Percentiles rank a stretch among this genome's conserved stretches.
phyloP scores from a whole-genome alignment of 1,140 invertebrate species.

The Drosophila melanica region DNA sequence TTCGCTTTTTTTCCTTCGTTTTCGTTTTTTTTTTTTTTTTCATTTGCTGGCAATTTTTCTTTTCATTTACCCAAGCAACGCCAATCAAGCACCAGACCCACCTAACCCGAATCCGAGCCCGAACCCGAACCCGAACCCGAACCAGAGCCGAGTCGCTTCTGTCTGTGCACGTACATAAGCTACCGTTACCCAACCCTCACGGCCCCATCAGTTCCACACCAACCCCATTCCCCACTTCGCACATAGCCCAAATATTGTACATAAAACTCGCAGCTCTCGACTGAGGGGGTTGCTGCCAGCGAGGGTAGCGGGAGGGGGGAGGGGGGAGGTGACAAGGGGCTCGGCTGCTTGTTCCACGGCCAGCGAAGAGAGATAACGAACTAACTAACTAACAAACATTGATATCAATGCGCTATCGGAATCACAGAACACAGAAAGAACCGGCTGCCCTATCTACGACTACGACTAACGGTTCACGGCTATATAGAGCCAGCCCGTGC shows the following conservation, averaged over 20 bases:
- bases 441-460: not conserved
- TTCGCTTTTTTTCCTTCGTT: slow-evolving; percentile 39
- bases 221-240: not conserved
- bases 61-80: slow-evolving; percentile 67
- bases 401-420: slow-evolving; percentile 57
- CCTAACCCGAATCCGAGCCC: slow-evolving; percentile 1
- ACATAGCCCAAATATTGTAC: slow-evolving; percentile 56
- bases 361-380: slow-evolving; percentile 65
- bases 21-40: slow-evolving; percentile 58
- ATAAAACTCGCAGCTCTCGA: slow-evolving; percentile 45
- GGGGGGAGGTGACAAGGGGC: not conserved
- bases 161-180: slow-evolving; percentile 33
- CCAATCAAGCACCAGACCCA: slow-evolving; percentile 57
- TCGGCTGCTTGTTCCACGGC: slow-evolving; percentile 32
- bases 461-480: not conserved
- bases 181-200: slow-evolving; percentile 3
- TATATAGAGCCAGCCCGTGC: not conserved
- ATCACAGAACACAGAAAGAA: slow-evolving; percentile 14
- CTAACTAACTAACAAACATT: slow-evolving; percentile 71
- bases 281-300: not conserved
- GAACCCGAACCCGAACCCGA: not conserved
- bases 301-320: not conserved
- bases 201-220: not conserved
- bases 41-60: slow-evolving; percentile 74
- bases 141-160: slow-evolving; percentile 2